phyloP scores from a whole-genome alignment of 1,140 invertebrate species.

The Drosophila sechellia region DNA sequence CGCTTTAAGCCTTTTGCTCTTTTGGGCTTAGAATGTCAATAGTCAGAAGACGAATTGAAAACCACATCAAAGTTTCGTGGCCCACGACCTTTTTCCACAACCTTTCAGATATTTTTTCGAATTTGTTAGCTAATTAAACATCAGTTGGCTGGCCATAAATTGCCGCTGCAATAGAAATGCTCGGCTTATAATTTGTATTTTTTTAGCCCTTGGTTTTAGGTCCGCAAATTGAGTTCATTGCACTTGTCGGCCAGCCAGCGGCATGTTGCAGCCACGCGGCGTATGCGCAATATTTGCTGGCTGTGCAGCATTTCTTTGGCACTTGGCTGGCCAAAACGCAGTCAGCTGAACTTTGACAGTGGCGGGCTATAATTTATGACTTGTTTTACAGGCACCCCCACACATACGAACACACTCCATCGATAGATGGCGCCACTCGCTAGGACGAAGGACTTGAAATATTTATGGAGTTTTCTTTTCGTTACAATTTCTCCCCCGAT shows the following conservation, averaged over 20 bases:
- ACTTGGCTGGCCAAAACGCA: constrained; percentile 75
- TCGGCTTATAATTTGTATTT: constrained; percentile 62
- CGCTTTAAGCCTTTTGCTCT: constrained; percentile 36
- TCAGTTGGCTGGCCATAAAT: constrained; percentile 63
- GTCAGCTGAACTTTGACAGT: constrained; percentile 82
- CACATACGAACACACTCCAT: constrained; percentile 51
- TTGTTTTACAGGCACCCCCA: constrained; percentile 78
- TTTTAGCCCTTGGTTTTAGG: constrained; percentile 20
- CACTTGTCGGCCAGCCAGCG: constrained; percentile 60
- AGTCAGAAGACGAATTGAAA: constrained; percentile 25
- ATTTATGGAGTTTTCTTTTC: constrained; percentile 80
- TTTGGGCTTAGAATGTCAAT: constrained; percentile 30
- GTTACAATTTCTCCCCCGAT: constrained; percentile 54
- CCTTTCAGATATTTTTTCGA: constrained; percentile 29
- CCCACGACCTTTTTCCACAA: constrained; percentile 4
- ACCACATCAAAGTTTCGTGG: constrained; percentile 47
- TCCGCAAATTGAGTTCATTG: constrained; percentile 75
- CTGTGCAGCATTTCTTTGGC: constrained; percentile 80
- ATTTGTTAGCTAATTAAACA: constrained; percentile 68
- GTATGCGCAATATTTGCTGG: constrained; percentile 82
- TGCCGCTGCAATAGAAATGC: constrained; percentile 60
- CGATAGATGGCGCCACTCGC: constrained; percentile 77
- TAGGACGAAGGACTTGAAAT: constrained; percentile 67
- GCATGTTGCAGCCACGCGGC: constrained; percentile 62
- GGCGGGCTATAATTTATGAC: constrained; percentile 75